These are phyloP conservation scores for Drosophila helvetica DNA, from an alignment of 2,888 invertebrate species.

Conservation along the genomic window DNA sequence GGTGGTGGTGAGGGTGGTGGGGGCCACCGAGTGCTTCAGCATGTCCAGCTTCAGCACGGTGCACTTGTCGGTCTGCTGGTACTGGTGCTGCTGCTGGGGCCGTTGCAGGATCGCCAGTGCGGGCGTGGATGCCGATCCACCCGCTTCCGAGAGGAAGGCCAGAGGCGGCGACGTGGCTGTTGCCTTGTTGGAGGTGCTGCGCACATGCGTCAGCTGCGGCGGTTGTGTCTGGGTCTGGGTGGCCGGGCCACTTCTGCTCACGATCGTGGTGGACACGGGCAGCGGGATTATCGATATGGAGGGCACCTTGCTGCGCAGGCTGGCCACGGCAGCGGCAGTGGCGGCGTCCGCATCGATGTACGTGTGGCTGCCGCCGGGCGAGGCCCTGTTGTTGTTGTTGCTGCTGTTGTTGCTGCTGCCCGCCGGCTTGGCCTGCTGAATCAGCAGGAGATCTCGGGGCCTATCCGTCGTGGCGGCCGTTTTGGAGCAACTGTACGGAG, in stretches of 20 bases:
- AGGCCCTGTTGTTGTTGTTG: slow-evolving; percentile 29
- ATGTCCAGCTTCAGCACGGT: slow-evolving; percentile 81
- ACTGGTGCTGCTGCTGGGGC: slow-evolving; percentile 82
- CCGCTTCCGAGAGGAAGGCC: slow-evolving; percentile 60
- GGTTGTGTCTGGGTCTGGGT: slow-evolving; percentile 5
- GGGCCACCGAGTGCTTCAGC: slow-evolving; percentile 34
- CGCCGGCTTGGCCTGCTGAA: slow-evolving; percentile 77
- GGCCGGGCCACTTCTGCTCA: slow-evolving; percentile 38
- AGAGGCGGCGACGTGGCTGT: slow-evolving; percentile 82
- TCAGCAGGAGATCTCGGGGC: slow-evolving; percentile 79
- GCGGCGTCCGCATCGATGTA: slow-evolving; percentile 62
- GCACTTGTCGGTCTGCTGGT: slow-evolving; percentile 83
- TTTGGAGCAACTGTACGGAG: slow-evolving; percentile 38
- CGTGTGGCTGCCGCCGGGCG: slow-evolving; percentile 2
- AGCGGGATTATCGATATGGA: slow-evolving; percentile 83
- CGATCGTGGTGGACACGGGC: slow-evolving; percentile 63
- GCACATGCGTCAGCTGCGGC: slow-evolving; percentile 42
- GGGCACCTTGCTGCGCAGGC: slow-evolving; percentile 81
- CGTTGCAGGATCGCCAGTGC: slow-evolving; percentile 46
- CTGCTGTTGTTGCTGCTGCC: slow-evolving; percentile 49
- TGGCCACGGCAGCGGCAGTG: slow-evolving; percentile 71
- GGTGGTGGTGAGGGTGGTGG: slow-evolving; percentile 10
- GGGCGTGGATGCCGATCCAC: slow-evolving; percentile 16
- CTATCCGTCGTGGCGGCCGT: slow-evolving; percentile 81
- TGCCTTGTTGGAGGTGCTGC: slow-evolving; percentile 79